Base-by-base conservation (phyloP, 2,797 vertebrate genomes). In the Spondyliosoma cantharus region DNA sequence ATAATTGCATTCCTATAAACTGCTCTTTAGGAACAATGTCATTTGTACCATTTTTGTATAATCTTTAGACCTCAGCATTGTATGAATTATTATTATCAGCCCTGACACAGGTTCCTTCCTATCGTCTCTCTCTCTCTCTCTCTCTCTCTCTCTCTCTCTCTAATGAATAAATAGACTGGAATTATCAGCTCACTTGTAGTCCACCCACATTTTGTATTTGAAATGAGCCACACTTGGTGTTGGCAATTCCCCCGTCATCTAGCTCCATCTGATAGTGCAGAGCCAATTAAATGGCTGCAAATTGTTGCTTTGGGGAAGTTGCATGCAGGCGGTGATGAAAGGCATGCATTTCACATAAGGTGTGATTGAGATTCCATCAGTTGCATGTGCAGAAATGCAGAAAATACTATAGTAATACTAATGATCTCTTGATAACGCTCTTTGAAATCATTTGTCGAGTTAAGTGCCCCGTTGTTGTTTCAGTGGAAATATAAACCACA, bases 171-270 rank as follows among this genome's bases (percentile, higher is more conserved):
- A 85, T 65, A 79, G 68, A 71, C 57, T 64, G 50, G 69, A 70
- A 83, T 89, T 90, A 82, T 82, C 80, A 69, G 29, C 78, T 82
- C 75, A 66, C 86, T 85, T 78, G 74, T 84, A 85, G 81, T 86
- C 80, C 78, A 69, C 71, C 65, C 75, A 85, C 86, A 88, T 80
- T 83, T 80, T 76, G 56, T 73, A 32, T 82, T 80, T 71, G 61
- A 79, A 84, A 82, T 80, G 71, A 77, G 78, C 20, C 81, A 66
- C 80, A 52, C 58, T 80, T 66, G 59, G 71, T 62, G 72, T 43
- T 71, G 59, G 69, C 74, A 86, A 72, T 83, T 76, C 61, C 46
- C 76, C 29, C 57, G 60, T 77, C 54, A 76, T 78, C 54, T 49
- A 29, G 57, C 53, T 71, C 37, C 60, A 50, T 54, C 74, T 79